These are phyloP conservation scores for Anoncus sp. DNA, from an alignment of 2,888 invertebrate genomes.

Conservation along the genomic window DNA sequence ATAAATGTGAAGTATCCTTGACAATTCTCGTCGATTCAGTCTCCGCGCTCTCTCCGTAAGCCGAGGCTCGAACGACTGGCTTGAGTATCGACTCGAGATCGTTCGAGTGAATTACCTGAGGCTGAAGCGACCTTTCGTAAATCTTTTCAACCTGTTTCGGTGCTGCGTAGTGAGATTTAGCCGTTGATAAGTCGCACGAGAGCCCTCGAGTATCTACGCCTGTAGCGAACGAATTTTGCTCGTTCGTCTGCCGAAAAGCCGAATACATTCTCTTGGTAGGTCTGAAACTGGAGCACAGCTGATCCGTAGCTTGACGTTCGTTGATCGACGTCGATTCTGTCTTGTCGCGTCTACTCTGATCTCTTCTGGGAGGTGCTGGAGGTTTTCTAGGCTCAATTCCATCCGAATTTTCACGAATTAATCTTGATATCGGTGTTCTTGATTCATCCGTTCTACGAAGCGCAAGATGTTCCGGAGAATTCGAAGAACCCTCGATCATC, in stretches of 20 bases:
- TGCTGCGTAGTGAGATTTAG: constrained; percentile 69
- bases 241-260: constrained; percentile 67
- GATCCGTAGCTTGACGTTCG: constrained; percentile 50
- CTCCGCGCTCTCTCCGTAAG: constrained; percentile 72
- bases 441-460: constrained; percentile 30
- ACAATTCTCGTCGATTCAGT: constrained; percentile 2
- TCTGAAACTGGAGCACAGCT: constrained; percentile 74
- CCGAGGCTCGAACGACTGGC: constrained; percentile 72
- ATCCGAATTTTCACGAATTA: constrained; percentile 31
- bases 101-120: constrained; percentile 77
- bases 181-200: constrained; percentile 53
- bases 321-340: constrained; percentile 28
- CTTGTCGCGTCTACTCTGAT: constrained; percentile 75
- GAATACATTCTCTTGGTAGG: constrained; percentile 72
- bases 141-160: constrained; percentile 77
- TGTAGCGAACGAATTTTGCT: constrained; percentile 64
- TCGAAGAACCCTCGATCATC: constrained; percentile 23
- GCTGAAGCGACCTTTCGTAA: constrained; percentile 75
- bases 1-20: constrained; percentile 16
- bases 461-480: neutral
- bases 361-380: constrained; percentile 70
- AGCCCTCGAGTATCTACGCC: constrained; percentile 11
- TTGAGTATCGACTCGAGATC: constrained; percentile 75
- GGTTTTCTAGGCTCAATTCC: constrained; percentile 68
- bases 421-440: constrained; percentile 25